These are phyloP conservation scores for Temnothorax rugatulus DNA, from an alignment of 2,888 invertebrate genomes.

Conservation along the genomic window DNA sequence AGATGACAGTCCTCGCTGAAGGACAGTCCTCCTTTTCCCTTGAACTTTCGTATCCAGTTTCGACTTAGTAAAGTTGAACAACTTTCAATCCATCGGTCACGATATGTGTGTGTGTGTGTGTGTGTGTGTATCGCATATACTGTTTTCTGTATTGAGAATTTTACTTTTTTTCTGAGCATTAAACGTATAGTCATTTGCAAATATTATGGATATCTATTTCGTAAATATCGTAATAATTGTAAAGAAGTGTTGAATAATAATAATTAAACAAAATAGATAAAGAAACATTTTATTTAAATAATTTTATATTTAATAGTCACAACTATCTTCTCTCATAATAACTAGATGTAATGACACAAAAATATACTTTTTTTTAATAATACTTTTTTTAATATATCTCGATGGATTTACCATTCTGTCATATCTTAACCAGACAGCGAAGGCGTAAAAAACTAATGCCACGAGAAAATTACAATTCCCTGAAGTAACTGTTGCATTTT, in stretches of 20 bases:
- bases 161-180: background rate
- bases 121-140: background rate
- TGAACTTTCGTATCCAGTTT: constrained; percentile 49
- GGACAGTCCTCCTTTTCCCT: constrained; percentile 12
- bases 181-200: background rate
- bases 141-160: background rate
- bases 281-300: background rate
- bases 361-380: background rate
- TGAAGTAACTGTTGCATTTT: constrained; percentile 71
- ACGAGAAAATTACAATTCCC: constrained; percentile 58
- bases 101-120: background rate
- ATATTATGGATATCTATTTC: background rate
- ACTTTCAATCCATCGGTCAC: constrained; percentile 24
- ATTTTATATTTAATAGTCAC: background rate
- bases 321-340: background rate
- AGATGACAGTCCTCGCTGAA: constrained; percentile 53
- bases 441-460: constrained; percentile 20
- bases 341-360: background rate
- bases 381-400: constrained; percentile 6
- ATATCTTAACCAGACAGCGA: background rate
- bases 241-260: background rate
- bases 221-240: background rate
- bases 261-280: background rate
- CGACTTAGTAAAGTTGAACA: constrained; percentile 39
- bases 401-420: background rate